A percentile compares a stretch with the other conserved stretches of the same genome.
Evolutionary conservation across 1,140 invertebrate genomes (phyloP).

Genomic region (Augochlora pura): DNA sequence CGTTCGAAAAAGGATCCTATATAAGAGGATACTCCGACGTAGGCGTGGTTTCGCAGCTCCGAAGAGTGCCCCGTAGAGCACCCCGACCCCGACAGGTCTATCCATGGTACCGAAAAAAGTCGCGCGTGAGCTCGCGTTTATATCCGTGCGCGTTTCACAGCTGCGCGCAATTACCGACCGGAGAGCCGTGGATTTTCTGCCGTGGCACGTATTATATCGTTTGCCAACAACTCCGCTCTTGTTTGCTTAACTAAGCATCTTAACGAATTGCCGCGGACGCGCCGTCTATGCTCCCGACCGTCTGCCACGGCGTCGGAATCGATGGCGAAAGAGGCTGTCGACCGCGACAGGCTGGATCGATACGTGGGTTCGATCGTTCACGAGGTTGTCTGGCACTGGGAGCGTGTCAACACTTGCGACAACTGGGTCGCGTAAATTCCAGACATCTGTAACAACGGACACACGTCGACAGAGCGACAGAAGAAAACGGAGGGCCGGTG

Average conservation of each 20-base stretch:
- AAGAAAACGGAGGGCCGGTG: background rate
- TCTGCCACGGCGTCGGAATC: too few species aligned
- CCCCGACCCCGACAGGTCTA: too few species aligned
- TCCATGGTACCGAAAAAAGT: background rate
- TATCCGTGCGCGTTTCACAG: constrained; percentile 54
- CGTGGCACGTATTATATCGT: constrained; percentile 70
- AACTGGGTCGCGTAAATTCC: constrained; percentile 26
- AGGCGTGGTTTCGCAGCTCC: too few species aligned
- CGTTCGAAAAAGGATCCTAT: too few species aligned
- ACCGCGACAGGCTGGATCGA: too few species aligned
- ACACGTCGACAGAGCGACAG: constrained; percentile 5
- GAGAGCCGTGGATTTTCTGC: constrained; percentile 67
- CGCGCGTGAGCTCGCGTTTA: constrained; percentile 35
- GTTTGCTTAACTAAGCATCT: constrained; percentile 70
- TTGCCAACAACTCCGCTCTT: constrained; percentile 58
- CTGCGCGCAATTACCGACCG: constrained; percentile 61
- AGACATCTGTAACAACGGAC: constrained; percentile 52
- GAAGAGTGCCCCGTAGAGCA: background rate
- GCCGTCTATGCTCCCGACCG: constrained; percentile 18
- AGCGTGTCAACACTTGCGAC: constrained; percentile 26
- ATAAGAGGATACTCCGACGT: too few species aligned
- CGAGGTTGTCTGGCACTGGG: too few species aligned
- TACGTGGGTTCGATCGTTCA: too few species aligned
- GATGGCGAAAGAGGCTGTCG: too few species aligned
- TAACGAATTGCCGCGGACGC: constrained; percentile 64